A percentile compares a stretch with the other conserved stretches of the same genome.
These are phyloP conservation scores for Brachionus calyciflorus DNA, from an alignment of 1,140 invertebrate genomes.

Conservation along the genomic window DNA sequence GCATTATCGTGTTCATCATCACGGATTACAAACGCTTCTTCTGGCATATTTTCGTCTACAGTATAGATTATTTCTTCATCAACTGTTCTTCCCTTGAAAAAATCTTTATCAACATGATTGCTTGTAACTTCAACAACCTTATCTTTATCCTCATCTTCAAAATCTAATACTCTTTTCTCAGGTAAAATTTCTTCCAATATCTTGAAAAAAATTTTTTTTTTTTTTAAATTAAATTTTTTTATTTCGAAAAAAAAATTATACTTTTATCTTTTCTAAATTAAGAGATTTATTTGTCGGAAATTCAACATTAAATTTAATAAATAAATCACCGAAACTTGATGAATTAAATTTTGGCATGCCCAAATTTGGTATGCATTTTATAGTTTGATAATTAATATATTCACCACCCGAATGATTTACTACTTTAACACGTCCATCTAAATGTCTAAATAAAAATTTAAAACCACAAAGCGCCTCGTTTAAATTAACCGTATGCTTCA, in stretches of 20 bases:
- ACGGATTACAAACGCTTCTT: constrained; percentile 30
- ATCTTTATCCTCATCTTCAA: background rate
- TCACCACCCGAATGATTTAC: background rate
- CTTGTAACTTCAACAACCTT: constrained; percentile 7
- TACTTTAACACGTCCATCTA: background rate
- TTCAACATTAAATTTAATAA: background rate
- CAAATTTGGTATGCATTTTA: constrained; percentile 2
- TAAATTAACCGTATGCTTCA: constrained; percentile 19
- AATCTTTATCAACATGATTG: constrained; percentile 10
- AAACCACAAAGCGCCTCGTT: constrained; percentile 2
- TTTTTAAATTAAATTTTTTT: background rate
- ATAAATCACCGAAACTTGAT: background rate
- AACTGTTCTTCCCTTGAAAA: background rate
- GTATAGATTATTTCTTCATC: constrained; percentile 6
- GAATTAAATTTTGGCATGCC: constrained; percentile 24
- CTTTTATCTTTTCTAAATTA: constrained; percentile 21
- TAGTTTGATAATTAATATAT: background rate
- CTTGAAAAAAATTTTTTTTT: background rate
- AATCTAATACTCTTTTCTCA: background rate
- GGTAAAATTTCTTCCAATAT: constrained; percentile 15
- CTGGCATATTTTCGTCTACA: constrained; percentile 7
- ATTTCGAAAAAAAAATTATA: too few relatives aligned
- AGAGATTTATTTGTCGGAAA: background rate
- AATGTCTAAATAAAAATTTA: constrained; percentile 18
- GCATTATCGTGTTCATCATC: background rate